These are phyloP conservation scores for Aporophyla nigra DNA, from an alignment of 2,888 invertebrate genomes.

Conservation along the genomic window DNA sequence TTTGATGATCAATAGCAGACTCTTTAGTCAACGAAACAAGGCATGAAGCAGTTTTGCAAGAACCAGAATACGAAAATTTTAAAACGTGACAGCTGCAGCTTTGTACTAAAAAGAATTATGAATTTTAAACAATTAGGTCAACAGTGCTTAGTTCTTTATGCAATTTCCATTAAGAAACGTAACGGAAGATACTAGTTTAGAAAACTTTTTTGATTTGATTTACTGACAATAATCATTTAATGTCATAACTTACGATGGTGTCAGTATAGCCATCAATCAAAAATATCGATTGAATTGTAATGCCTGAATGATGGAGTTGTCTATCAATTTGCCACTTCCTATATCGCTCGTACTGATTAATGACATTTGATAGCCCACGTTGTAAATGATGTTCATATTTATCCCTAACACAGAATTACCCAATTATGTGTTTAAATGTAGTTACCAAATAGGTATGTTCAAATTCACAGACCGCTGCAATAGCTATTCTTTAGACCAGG, in stretches of 20 bases:
- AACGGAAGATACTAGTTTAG: constrained; percentile 8
- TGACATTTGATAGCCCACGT: background rate
- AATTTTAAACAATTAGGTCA: constrained; percentile 40
- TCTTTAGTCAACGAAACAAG: constrained; percentile 71
- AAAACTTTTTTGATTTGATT: background rate
- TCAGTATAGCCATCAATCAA: background rate
- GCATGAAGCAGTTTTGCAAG: constrained; percentile 76
- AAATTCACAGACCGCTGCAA: constrained; percentile 10
- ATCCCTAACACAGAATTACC: background rate
- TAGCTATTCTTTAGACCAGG: constrained; percentile 21
- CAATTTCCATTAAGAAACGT: constrained; percentile 6
- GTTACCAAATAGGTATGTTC: constrained; percentile 3
- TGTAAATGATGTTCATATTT: background rate
- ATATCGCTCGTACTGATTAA: background rate
- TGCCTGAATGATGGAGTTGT: background rate
- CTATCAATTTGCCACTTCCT: constrained; percentile 11
- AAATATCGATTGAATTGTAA: background rate
- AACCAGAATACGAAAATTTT: constrained; percentile 52
- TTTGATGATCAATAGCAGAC: constrained; percentile 73
- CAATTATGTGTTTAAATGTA: constrained; percentile 13
- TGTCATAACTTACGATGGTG: background rate
- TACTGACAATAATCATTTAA: background rate
- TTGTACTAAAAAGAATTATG: constrained; percentile 24
- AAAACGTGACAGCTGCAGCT: constrained; percentile 36
- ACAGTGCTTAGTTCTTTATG: constrained; percentile 9